phyloP scores from a whole-genome alignment of 2,888 invertebrate species.

The Eupelmus urozonus region DNA sequence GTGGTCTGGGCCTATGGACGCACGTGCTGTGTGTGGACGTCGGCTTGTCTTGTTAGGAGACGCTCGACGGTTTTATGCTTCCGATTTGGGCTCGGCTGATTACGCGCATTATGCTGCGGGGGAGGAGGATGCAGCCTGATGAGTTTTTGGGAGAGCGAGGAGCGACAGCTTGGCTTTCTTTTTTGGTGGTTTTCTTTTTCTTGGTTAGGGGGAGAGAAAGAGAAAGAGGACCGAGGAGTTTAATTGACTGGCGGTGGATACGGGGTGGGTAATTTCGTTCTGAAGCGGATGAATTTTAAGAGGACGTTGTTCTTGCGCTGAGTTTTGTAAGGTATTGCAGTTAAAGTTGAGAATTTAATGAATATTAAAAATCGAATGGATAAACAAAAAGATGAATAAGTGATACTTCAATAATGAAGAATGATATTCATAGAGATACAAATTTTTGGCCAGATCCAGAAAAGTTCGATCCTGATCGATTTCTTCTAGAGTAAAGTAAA shows the following conservation, averaged over 20 bases:
- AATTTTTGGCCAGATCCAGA: no score
- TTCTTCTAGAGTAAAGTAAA: no score
- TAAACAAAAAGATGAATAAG: neutral
- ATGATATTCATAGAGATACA: no score
- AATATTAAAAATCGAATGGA: no score
- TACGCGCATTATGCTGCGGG: slow-evolving; percentile 47
- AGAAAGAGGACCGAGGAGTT: neutral
- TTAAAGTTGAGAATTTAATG: no score
- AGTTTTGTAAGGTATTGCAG: no score
- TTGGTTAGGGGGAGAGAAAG: neutral
- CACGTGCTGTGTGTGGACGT: neutral
- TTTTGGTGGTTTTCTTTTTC: slow-evolving; percentile 4
- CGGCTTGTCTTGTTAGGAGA: slow-evolving; percentile 45
- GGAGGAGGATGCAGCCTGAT: neutral
- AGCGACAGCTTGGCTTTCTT: neutral
- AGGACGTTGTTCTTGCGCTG: no score
- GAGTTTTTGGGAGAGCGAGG: neutral
- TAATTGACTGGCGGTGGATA: slow-evolving; percentile 48
- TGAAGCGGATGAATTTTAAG: slow-evolving; percentile 52
- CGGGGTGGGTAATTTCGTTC: slow-evolving; percentile 27
- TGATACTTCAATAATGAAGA: no score
- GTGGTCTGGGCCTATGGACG: neutral
- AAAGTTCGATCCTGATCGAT: no score
- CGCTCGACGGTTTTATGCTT: slow-evolving; percentile 41
- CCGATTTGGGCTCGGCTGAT: slow-evolving; percentile 50